Evolutionary conservation across 2,888 invertebrate species (phyloP), one percentile per base, ranked within the genome.

Genomic region (Ochropleura plecta): DNA sequence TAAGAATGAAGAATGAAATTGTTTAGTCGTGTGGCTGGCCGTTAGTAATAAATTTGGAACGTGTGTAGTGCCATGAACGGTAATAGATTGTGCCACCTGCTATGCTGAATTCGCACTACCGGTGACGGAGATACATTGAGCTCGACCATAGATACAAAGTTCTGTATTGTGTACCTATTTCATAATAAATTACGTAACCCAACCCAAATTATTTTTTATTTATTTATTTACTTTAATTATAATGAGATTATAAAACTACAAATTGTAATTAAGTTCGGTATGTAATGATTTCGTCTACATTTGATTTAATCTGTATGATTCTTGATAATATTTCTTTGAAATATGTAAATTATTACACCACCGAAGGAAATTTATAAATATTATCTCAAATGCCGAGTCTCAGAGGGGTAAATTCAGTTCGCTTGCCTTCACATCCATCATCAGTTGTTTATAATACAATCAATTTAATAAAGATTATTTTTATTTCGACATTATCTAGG

Each of bases 21-120:
- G 60, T 76, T 83, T 53, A 75, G 75, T 82, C 59, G 69, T 59
- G 72, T 63, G 70, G 60, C 66, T 65, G 51, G 71, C 12, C 10
- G 65, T 30, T 67, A 42, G 64, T 73, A 70, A 76, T 80, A 83
- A 82, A 80, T 82, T 65, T 70, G 64, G 49, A 83, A 73, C 60
- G 76, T 76, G 81, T 81, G 73, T 55, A 64, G 73, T 65, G 12
- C 63, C 64, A 57, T 59, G 53, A 46, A 68, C 73, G 53, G 70
- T 81, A 57, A 79, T 73, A 83, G 51, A 80, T 76, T 49, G 72
- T 59, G 60, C 73, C 72, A 73, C 67, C 70, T 83, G 72, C 72
- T 60, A 68, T 64, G 60, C 57, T 79, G 70, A 64, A 64, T 70
- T 30, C 70, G 64, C 65, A 70, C 60, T 78, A 48, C 51, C 42